Evolutionary conservation across 2,888 invertebrate species (phyloP), one percentile per base, ranked within the genome.

Genomic region (Resseliella maxima): DNA sequence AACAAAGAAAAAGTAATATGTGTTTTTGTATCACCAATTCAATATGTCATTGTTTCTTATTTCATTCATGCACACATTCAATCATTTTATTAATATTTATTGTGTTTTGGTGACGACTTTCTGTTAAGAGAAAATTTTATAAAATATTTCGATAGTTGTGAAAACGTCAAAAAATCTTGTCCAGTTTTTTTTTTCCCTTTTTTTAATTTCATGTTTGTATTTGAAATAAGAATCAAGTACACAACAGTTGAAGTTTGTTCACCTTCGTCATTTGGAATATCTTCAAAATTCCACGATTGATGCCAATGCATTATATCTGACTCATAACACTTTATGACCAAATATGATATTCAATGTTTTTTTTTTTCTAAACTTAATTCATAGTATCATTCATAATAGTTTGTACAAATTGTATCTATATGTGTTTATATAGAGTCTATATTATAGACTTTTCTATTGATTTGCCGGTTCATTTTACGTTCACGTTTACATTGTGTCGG

Each of bases 11-110:
- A 24, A n/a, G 12, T 8, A 41, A 41, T 41, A 24, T 59, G 59
- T n/a, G 59, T 59, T 59, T 59, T 24, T 59, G 24, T 59, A 59
- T 59, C 59, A 59, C 24, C 24, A 59, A 59, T 24, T n/a, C 59
- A 59, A n/a, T n/a, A n/a, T n/a, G n/a, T 59, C 3, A n/a, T 24
- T n/a, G 24, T 6, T 59, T 15, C 59, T 8, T 2, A 15, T 59
- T 3, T 59, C 10, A 24, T 24, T n/a, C 24, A 24, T 59, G 59
- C 59, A 59, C 59, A 24, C 59, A 50, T 50, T 18, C 46, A 50
- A 15, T 50, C 46, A 50, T 15, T 18, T 50, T 18, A 50, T 41
- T 12, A 18, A 24, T 24, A 24, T n/a, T 24, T 6, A 24, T 59
- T 59, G 59, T 59, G 59, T 24, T 59, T n/a, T 59, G 41, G 41